A percentile compares a stretch with the other conserved stretches of the same genome.
phyloP scores from a whole-genome alignment of 2,797 vertebrate genomes.

The Gephyroberyx darwinii region DNA sequence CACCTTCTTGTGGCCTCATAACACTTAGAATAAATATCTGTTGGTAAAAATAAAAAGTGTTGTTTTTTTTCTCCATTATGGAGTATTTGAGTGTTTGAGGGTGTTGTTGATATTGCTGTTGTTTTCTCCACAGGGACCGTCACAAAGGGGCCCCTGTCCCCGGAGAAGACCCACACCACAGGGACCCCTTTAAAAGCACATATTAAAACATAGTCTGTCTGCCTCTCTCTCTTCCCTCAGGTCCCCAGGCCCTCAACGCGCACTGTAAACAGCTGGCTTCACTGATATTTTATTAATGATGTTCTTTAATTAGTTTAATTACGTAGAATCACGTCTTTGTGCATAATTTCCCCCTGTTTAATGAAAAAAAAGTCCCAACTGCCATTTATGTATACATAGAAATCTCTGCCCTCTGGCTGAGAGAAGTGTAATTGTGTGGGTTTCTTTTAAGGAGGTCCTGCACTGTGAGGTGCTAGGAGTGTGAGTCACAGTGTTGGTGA shows the following conservation, averaged over 20 bases:
- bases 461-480: constrained; percentile 42
- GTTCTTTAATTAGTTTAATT: constrained; percentile 89
- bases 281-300: constrained; percentile 88
- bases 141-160: constrained; percentile 64
- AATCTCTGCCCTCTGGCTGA: constrained; percentile 74
- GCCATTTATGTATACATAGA: constrained; percentile 75
- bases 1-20: constrained; percentile 14
- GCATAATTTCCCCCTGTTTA: constrained; percentile 82
- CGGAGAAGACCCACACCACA: constrained; percentile 69
- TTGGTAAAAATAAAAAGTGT: constrained; percentile 22
- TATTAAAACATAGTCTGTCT: constrained; percentile 79
- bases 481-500: constrained; percentile 63
- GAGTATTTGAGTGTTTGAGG: constrained; percentile 50
- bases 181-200: constrained; percentile 83
- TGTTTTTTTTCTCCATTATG: constrained; percentile 21
- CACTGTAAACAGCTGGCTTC: constrained; percentile 85
- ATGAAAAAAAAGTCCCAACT: constrained; percentile 76
- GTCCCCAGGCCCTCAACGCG: constrained; percentile 74
- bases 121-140: constrained; percentile 69
- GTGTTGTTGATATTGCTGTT: constrained; percentile 69
- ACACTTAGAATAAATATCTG: constrained; percentile 37
- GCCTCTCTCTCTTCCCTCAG: constrained; percentile 59
- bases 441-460: constrained; percentile 53
- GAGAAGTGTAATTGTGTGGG: constrained; percentile 60
- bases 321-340: constrained; percentile 80